Evolutionary conservation across 2,888 invertebrate species (phyloP).

Genomic region (Cremastobaeus sp.): DNA sequence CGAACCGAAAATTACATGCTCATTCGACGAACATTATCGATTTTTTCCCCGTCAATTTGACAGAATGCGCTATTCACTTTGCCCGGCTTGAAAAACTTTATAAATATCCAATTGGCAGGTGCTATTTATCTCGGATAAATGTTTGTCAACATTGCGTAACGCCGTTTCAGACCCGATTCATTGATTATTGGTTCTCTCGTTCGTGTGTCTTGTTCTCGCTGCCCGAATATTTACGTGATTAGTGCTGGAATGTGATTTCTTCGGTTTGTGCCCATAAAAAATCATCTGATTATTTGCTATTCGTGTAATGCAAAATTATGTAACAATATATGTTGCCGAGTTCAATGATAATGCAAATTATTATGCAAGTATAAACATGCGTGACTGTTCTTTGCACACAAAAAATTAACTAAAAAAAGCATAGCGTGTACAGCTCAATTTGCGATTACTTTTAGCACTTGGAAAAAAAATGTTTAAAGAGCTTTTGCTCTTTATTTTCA

Average conservation of each 20-base stretch:
- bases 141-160: constrained; percentile 40
- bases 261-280: too few species aligned
- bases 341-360: too few species aligned
- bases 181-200: constrained; percentile 15
- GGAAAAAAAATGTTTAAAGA: too few species aligned
- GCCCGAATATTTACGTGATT: background rate
- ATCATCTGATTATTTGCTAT: too few species aligned
- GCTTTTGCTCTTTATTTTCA: too few species aligned
- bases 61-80: constrained; percentile 45
- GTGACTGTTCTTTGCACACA: too few species aligned
- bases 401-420: too few species aligned
- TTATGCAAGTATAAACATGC: too few species aligned
- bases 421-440: too few species aligned
- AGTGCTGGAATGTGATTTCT: background rate
- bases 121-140: constrained; percentile 24
- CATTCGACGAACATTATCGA: constrained; percentile 47
- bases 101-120: constrained; percentile 29
- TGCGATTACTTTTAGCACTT: too few species aligned
- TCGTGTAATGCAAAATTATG: too few species aligned
- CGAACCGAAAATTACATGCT: constrained; percentile 50
- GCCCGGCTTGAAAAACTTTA: constrained; percentile 10
- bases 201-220: background rate
- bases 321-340: too few species aligned
- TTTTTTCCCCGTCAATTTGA: constrained; percentile 21
- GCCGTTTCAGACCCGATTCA: constrained; percentile 23